A percentile compares a stretch with the other conserved stretches of the same genome.
phyloP scores from a whole-genome alignment of 2,113 vertebrate species.

The Pyrgilauda ruficollis region DNA sequence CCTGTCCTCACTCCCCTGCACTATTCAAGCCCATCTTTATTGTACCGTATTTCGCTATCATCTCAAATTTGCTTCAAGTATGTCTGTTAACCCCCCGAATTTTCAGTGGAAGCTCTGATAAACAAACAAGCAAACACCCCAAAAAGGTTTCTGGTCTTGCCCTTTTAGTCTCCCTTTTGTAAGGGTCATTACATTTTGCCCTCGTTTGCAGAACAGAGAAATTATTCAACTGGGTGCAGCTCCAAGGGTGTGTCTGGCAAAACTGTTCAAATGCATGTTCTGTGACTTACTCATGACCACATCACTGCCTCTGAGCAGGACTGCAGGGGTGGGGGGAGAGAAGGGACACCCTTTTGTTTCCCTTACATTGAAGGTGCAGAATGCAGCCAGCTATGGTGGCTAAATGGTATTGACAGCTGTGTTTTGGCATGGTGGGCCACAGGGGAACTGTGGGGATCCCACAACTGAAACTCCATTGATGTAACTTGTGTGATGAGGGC shows the following conservation, averaged over 20 bases:
- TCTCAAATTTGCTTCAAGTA: constrained; percentile 38
- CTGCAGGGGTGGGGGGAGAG: not conserved
- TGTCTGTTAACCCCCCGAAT: constrained; percentile 24
- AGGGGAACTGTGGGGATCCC: not conserved
- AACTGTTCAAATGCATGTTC: not conserved
- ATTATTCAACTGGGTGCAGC: not conserved
- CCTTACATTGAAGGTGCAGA: not conserved
- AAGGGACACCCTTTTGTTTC: not conserved
- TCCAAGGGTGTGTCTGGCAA: constrained; percentile 39
- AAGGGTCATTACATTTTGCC: not conserved
- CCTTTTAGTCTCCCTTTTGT: not conserved
- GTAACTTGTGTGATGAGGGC: not conserved
- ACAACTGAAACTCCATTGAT: not conserved
- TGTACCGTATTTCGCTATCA: constrained; percentile 45
- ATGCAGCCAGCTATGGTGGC: not conserved
- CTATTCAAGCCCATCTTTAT: constrained; percentile 25
- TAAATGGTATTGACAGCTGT: not conserved
- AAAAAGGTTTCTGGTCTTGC: not conserved
- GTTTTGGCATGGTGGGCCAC: not conserved
- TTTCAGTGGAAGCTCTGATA: not conserved
- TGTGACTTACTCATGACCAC: constrained; percentile 24
- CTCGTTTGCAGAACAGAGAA: constrained; percentile 16
- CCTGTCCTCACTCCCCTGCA: not conserved
- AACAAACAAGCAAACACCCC: not conserved
- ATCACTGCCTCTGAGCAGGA: constrained; percentile 37